Evolutionary conservation across 2,113 vertebrate genomes (phyloP).

Genomic region (Paedocypris sp.): DNA sequence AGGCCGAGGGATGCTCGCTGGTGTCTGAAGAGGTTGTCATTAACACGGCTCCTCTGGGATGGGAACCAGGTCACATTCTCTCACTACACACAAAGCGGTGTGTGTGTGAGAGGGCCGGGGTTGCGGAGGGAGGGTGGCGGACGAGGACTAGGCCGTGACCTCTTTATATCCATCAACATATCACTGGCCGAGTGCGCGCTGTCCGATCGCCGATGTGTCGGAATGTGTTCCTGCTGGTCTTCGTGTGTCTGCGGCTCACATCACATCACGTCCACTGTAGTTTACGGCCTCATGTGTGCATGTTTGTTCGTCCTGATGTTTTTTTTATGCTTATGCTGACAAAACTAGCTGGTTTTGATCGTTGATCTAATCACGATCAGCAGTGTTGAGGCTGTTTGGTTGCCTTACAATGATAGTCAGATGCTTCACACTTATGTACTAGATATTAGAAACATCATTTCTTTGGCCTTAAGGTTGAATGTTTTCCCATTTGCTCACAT

Average conservation of each 20-base stretch:
- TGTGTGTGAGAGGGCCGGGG: constrained; percentile 49
- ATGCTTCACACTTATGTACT: too few species aligned
- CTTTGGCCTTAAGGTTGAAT: too few species aligned
- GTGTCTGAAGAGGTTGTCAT: constrained; percentile 58
- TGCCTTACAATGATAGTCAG: too few species aligned
- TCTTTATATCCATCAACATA: constrained; percentile 70
- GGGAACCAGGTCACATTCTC: constrained; percentile 73
- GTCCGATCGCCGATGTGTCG: constrained; percentile 19
- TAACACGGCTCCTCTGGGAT: constrained; percentile 59
- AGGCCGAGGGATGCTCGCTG: constrained; percentile 43
- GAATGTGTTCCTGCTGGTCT: not conserved
- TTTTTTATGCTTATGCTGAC: too few species aligned
- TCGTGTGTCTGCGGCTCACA: not conserved
- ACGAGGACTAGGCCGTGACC: constrained; percentile 64
- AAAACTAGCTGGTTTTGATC: too few species aligned
- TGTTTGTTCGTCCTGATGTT: too few species aligned
- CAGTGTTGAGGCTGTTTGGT: too few species aligned
- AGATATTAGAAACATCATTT: too few species aligned
- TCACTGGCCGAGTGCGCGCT: constrained; percentile 51
- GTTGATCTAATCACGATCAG: too few species aligned
- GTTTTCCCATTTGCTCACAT: too few species aligned
- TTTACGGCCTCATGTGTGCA: too few species aligned
- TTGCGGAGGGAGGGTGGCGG: constrained; percentile 50
- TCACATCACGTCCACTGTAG: too few species aligned
- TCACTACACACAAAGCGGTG: constrained; percentile 61